Evolutionary conservation across 2,797 vertebrate species (phyloP), one percentile per base, ranked within the genome.

Genomic region (Anomalospiza imberbis): DNA sequence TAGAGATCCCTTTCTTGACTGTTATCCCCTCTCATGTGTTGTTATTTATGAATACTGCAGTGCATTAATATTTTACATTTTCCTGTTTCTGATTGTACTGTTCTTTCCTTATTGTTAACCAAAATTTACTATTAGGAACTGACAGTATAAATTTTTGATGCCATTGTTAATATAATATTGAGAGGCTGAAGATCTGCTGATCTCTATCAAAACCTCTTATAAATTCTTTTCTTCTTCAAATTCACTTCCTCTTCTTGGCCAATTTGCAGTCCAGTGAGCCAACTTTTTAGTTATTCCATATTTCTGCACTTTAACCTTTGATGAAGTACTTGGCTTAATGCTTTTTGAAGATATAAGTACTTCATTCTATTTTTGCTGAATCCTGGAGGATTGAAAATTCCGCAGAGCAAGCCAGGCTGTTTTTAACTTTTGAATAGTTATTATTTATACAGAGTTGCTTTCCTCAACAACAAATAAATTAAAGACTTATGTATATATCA

Each of bases 31-130:
- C 87, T 74, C 53, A 34, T 3, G 65, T 94, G 55, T 80, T 85
- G 65, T 86, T 96, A 85, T 91, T 94, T 89, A 83, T 89, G 40
- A 68, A 22, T 89, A 63, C 94, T 94, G 88, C 60, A 71, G 51
- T 89, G 72, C 90, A 79, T 96, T 88, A 89, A 78, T 96, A 76
- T 91, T 73, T 67, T 76, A 88, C 36, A 12, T 77, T 71, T 95
- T 96, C 75, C 38, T 88, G 18, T 47, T 95, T 85, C 65, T 93
- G 60, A 34, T 45, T 83, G 17, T 91, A 72, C 77, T 77, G 42
- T 87, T 91, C 61, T 91, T 93, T 77, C 12, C 54, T 88, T 76
- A 40, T 72, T 83, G 42, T 83, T 88, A 89, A 55, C 28, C 45
- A 85, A 82, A 67, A 91, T 95, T 91, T 80, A 62, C 61, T 74